Conservation (phyloP, 1,140 invertebrate genomes). For the Eciton burchellii region DNA sequence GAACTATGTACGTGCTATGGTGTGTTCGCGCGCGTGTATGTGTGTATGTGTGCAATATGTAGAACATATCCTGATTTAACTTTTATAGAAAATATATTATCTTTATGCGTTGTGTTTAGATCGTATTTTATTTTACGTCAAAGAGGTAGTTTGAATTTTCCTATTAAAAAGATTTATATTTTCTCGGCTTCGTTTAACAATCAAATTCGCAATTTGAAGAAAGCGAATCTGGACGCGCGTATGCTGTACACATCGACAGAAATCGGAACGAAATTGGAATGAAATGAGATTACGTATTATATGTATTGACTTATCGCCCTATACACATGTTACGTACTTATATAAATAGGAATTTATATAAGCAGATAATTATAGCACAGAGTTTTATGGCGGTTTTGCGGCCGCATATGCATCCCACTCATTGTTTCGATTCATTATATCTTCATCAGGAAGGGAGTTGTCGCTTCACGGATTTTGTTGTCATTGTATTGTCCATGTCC, state of each 20-base stretch:
- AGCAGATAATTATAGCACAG: not conserved
- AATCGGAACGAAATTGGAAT: too few relatives aligned
- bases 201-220: not conserved
- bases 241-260: not conserved
- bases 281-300: too few relatives aligned
- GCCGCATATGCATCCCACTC: not conserved
- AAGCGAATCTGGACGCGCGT: not conserved
- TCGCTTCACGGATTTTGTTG: not conserved
- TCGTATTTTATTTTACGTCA: not conserved
- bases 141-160: not conserved
- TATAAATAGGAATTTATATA: not conserved
- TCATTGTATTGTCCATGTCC: not conserved
- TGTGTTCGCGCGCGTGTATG: too few relatives aligned
- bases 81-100: conserved; percentile 52
- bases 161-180: not conserved
- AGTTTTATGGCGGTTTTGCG: not conserved
- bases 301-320: too few relatives aligned
- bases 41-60: too few relatives aligned
- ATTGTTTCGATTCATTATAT: not conserved
- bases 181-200: not conserved
- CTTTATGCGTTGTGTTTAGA: not conserved
- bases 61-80: conserved; percentile 48
- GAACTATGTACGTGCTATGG: too few relatives aligned
- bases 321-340: not conserved
- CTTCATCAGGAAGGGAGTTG: not conserved